phyloP scores from a whole-genome alignment of 2,888 invertebrate genomes.

The Leptodirus hochenwartii region DNA sequence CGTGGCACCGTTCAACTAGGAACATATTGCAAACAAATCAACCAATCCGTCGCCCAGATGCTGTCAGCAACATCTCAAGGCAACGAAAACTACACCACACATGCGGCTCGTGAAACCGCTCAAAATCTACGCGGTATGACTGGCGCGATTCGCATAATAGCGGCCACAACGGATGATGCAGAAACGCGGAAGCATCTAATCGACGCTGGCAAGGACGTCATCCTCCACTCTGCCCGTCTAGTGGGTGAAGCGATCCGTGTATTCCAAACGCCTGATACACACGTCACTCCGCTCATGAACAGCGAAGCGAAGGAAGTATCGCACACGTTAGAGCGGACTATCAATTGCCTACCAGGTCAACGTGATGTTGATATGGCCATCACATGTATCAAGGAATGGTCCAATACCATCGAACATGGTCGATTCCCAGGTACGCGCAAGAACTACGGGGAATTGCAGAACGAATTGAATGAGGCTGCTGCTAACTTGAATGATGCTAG shows the following conservation, averaged over 20 bases:
- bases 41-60: constrained; percentile 68
- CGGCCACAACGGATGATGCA: constrained; percentile 47
- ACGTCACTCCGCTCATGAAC: constrained; percentile 43
- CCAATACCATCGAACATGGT: constrained; percentile 50
- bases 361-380: constrained; percentile 84
- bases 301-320: constrained; percentile 55
- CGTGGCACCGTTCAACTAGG: constrained; percentile 38
- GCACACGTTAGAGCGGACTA: constrained; percentile 39
- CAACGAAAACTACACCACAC: constrained; percentile 62
- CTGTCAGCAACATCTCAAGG: constrained; percentile 63
- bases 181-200: constrained; percentile 38
- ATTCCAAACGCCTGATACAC: too few species aligned
- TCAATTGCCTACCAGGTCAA: constrained; percentile 83
- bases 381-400: constrained; percentile 58
- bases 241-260: constrained; percentile 54
- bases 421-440: constrained; percentile 60
- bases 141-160: constrained; percentile 57
- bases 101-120: constrained; percentile 67
- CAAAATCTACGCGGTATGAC: constrained; percentile 53
- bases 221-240: constrained; percentile 55
- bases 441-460: constrained; percentile 64
- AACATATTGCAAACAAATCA: constrained; percentile 53
- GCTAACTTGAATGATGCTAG: constrained; percentile 70
- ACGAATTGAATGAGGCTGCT: constrained; percentile 70
- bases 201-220: constrained; percentile 58